Percentiles rank a stretch among this genome's conserved stretches.
Conservation (phyloP, 2,797 vertebrate species). For the Cygnus olor region DNA sequence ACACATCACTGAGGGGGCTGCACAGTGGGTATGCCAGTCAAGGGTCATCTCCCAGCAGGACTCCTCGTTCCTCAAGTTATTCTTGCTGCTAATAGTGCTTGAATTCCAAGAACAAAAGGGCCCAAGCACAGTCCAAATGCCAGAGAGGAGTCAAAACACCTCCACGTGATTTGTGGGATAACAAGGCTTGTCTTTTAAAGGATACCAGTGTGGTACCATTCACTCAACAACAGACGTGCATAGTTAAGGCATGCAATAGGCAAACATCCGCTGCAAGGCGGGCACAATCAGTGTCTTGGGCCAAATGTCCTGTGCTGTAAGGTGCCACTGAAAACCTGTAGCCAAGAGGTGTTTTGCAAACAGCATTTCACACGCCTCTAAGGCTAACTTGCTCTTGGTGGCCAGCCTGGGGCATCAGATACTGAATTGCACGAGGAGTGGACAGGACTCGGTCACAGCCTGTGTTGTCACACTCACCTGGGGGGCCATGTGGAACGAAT, state of each 20-base stretch:
- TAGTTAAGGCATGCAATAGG: background rate
- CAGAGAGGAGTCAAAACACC: background rate
- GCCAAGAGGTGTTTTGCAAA: background rate
- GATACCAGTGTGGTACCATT: background rate
- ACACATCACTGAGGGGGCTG: background rate
- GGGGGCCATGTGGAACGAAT: background rate
- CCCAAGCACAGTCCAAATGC: background rate
- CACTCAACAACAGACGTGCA: background rate
- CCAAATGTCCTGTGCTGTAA: background rate
- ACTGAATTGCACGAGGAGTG: background rate
- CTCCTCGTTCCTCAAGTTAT: background rate
- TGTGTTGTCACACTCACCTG: background rate
- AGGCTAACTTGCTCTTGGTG: background rate
- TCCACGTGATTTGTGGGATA: background rate
- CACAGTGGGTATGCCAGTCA: background rate
- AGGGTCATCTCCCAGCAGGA: background rate
- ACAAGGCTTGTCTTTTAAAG: background rate
- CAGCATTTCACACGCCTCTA: background rate
- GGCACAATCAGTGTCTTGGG: background rate
- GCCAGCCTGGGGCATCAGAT: background rate
- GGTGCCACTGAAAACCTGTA: background rate
- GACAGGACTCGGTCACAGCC: rapidly evolving
- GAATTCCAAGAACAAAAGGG: background rate
- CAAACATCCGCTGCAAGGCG: background rate
- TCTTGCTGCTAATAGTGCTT: background rate